A percentile compares a stretch with the other conserved stretches of the same genome.
These are phyloP conservation scores for Antennarius maculatus DNA, from an alignment of 2,797 vertebrate genomes.

Conservation along the genomic window DNA sequence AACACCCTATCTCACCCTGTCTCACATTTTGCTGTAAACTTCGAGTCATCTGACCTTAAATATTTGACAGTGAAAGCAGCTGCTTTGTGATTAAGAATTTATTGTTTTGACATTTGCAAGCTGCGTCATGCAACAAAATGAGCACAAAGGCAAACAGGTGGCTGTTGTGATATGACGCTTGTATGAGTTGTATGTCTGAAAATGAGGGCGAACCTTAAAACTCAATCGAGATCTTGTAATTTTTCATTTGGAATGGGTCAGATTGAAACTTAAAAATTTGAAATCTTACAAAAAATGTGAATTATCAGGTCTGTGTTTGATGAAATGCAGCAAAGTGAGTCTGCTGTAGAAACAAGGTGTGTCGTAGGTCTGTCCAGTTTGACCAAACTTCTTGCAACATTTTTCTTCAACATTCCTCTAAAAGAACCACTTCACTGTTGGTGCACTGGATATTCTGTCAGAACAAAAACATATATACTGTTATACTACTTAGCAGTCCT, in stretches of 20 bases:
- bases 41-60: background rate
- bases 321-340: conserved; percentile 13
- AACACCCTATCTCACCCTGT: no score
- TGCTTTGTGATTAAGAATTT: background rate
- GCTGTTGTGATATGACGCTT: conserved; percentile 9
- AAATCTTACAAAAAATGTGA: background rate
- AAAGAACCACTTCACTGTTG: background rate
- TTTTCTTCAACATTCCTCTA: background rate
- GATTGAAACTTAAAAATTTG: background rate
- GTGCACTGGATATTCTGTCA: background rate
- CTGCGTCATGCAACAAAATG: background rate
- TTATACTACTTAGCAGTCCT: background rate
- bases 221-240: no score
- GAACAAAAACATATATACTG: background rate
- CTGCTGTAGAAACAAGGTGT: background rate
- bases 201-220: background rate
- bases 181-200: background rate
- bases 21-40: background rate
- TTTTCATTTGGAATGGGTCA: background rate
- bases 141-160: conserved; percentile 3
- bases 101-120: background rate
- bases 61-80: background rate
- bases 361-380: conserved; percentile 3
- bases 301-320: background rate
- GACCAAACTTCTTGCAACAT: conserved; percentile 11